Evolutionary conservation across 2,113 vertebrate genomes (phyloP), one percentile per base, ranked within the genome.

Genomic region (Chroicocephalus ridibundus): DNA sequence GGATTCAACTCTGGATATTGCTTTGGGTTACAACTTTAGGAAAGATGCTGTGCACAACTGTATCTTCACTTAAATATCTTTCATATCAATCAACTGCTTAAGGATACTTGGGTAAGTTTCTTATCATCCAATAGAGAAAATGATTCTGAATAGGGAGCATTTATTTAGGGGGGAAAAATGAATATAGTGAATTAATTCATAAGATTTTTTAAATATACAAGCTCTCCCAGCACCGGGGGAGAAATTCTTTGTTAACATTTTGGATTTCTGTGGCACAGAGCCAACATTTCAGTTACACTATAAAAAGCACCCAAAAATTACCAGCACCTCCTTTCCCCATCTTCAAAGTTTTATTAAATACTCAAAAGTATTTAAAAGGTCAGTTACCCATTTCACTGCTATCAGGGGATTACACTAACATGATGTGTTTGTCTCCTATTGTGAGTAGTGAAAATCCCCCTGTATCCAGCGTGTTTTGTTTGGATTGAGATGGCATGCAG

Each of bases 401-500:
- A 86, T 92, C 78, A 44, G 94, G 94, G 98, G 98, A 98, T 98
- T 98, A 98, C 96, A 98, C 96, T 98, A 98, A 98, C 98, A 98
- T 91, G 97, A 98, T 97, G 90, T 97, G 96, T 97, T 97, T 98
- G 98, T 98, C 98, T 98, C 98, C 98, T 98, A 94, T 96, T 97
- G 96, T 97, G 98, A 98, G 97, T 97, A 97, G 97, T 96, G 97
- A 98, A 98, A 99, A 98, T 98, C 98, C 98, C 98, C 97, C 95
- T 98, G 97, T 98, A 98, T 98, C 98, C 97, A 98, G 94, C 97
- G 95, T 99, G 99, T 99, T 99, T 98, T 98, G 98, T 99, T 98
- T 99, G 99, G 99, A 99, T 99, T 99, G 99, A 99, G 99, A 99
- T 98, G 99, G 99, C 99, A 99, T 98, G 98, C 98, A 96, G 98